Percentiles rank a stretch among this genome's conserved stretches.
Conservation (phyloP, 1,140 invertebrate species). For the Halesus radiatus region DNA sequence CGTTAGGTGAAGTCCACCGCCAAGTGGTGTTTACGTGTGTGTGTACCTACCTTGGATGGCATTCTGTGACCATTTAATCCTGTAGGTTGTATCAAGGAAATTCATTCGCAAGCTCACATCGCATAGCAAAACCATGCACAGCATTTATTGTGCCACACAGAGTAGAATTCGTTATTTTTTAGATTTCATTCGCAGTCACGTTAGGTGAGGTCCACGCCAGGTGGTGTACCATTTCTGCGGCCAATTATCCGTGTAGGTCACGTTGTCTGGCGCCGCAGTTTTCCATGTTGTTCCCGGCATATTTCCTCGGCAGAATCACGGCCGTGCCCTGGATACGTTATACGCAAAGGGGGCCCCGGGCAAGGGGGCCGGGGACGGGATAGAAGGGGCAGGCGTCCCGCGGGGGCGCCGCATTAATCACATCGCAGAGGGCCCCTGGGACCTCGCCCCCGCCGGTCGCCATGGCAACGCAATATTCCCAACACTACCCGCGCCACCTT, state of each 20-base stretch:
- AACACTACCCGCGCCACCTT: conserved; percentile 53
- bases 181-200: too few species aligned
- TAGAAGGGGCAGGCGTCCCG: conserved; percentile 48
- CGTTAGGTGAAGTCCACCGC: too few species aligned
- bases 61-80: too few species aligned
- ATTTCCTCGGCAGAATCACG: conserved; percentile 41
- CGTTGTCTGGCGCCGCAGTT: conserved; percentile 1
- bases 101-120: too few species aligned
- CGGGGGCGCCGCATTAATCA: conserved; percentile 58
- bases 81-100: too few species aligned
- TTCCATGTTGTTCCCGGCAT: conserved; percentile 10
- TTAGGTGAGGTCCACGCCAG: too few species aligned
- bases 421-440: conserved; percentile 57
- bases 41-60: too few species aligned
- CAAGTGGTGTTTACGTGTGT: too few species aligned
- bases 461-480: conserved; percentile 57
- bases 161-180: too few species aligned
- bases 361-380: conserved; percentile 60
- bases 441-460: conserved; percentile 53
- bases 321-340: conserved; percentile 56
- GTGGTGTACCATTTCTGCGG: background rate
- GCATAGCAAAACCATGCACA: too few species aligned
- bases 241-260: conserved; percentile 33
- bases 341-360: conserved; percentile 63
- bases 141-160: too few species aligned